phyloP scores from a whole-genome alignment of 2,888 invertebrate species.

The Seladonia tumulorum region DNA sequence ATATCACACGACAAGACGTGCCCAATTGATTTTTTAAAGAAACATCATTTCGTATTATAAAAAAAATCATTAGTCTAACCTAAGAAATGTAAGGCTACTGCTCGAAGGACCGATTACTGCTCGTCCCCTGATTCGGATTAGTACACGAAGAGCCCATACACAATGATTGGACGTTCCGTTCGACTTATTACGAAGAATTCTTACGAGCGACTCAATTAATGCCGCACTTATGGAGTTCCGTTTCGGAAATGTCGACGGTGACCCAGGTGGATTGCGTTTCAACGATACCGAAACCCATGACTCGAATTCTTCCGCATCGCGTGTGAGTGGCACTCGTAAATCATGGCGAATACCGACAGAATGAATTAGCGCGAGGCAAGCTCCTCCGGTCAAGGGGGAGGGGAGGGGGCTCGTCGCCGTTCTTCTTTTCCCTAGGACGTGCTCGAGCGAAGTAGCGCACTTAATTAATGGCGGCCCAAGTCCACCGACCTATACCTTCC shows the following conservation, averaged over 20 bases:
- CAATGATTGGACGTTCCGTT: conserved; percentile 10
- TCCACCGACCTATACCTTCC: neutral
- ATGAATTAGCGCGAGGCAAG: conserved; percentile 41
- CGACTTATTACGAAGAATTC: conserved; percentile 16
- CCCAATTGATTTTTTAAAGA: neutral
- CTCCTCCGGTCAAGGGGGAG: neutral
- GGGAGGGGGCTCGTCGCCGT: neutral
- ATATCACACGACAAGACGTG: neutral
- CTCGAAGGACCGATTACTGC: neutral
- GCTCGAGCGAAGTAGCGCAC: conserved; percentile 52
- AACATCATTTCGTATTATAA: neutral
- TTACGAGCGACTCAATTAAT: conserved; percentile 9
- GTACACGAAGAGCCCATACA: neutral
- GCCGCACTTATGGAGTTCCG: neutral
- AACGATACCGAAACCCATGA: conserved; percentile 23
- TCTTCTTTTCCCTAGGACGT: conserved; percentile 27
- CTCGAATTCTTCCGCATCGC: conserved; percentile 45
- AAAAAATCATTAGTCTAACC: too few species aligned
- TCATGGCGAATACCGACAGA: conserved; percentile 32
- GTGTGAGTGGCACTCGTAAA: conserved; percentile 51
- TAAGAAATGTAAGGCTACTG: neutral
- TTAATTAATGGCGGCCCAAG: conserved; percentile 56
- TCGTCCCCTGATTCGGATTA: neutral
- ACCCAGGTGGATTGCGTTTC: conserved; percentile 10
- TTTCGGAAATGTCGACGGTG: conserved; percentile 1